phyloP scores from a whole-genome alignment of 2,888 invertebrate species.

The Masnerella sp. region DNA sequence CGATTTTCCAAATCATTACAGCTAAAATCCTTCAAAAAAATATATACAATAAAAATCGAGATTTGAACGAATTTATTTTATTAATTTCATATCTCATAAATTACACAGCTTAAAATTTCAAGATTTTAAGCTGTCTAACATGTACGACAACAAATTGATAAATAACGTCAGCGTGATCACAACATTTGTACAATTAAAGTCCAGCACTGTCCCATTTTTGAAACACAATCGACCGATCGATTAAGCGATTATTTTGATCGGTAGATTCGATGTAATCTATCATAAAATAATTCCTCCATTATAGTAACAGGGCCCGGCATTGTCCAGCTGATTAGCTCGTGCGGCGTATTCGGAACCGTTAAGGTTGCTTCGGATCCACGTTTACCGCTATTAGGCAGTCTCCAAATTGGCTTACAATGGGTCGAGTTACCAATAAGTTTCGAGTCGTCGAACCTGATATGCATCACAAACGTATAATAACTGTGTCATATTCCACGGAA shows the following conservation, averaged over 20 bases:
- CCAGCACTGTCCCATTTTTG: slow-evolving; percentile 22
- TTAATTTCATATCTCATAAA: too few relatives aligned
- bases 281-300: slow-evolving; percentile 54
- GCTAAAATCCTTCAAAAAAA: too few relatives aligned
- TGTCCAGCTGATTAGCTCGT: slow-evolving; percentile 67
- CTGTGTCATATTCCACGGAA: slow-evolving; percentile 61
- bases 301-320: slow-evolving; percentile 63
- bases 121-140: too few relatives aligned
- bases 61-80: too few relatives aligned
- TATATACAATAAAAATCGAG: too few relatives aligned
- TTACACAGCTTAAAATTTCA: too few relatives aligned
- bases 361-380: slow-evolving; percentile 66
- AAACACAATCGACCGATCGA: slow-evolving; percentile 31
- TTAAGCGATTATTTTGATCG: slow-evolving; percentile 46
- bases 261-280: slow-evolving; percentile 43
- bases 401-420: slow-evolving; percentile 51
- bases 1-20: too few relatives aligned
- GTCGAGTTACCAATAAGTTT: slow-evolving; percentile 45
- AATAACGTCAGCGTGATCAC: slow-evolving; percentile 16
- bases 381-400: slow-evolving; percentile 58
- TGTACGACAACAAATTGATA: slow-evolving; percentile 27
- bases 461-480: slow-evolving; percentile 55
- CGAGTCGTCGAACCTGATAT: slow-evolving; percentile 62
- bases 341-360: slow-evolving; percentile 65
- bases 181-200: slow-evolving; percentile 40